Evolutionary conservation across 2,797 vertebrate genomes (phyloP).

Genomic region (Petrocephalus sullivani): DNA sequence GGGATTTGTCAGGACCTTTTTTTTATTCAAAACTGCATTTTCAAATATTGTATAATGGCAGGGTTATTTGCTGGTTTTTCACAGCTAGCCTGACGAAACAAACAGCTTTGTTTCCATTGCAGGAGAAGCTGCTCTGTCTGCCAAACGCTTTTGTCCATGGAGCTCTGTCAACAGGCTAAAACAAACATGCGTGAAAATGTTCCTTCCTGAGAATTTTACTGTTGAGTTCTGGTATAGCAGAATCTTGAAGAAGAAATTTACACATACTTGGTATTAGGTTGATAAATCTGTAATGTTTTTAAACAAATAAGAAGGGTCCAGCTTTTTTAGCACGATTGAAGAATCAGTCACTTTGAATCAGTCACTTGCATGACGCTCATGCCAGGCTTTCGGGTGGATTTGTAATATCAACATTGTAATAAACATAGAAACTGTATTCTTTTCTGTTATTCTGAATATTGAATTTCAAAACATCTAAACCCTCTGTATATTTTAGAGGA

Average conservation of each 20-base stretch:
- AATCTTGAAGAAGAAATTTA: constrained; percentile 11
- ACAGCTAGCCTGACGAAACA: not conserved
- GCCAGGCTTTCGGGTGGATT: not conserved
- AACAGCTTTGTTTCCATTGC: constrained; percentile 10
- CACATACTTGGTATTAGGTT: constrained; percentile 3
- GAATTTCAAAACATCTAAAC: not conserved
- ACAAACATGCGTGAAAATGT: constrained; percentile 16
- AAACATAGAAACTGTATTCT: not conserved
- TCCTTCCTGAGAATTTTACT: constrained; percentile 19
- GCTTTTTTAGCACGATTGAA: not conserved
- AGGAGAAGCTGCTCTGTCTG: not conserved
- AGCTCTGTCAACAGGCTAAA: constrained; percentile 13
- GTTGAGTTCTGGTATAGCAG: constrained; percentile 3
- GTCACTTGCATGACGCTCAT: not conserved
- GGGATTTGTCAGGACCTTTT: not conserved
- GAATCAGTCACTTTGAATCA: not conserved
- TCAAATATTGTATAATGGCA: not conserved
- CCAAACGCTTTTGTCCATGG: not conserved
- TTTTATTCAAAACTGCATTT: not conserved
- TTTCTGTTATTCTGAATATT: not conserved
- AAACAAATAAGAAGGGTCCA: not conserved
- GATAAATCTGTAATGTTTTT: constrained; percentile 21
- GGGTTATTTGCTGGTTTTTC: constrained; percentile 5
- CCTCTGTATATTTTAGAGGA: not conserved
- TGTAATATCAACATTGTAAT: not conserved